Evolutionary conservation across 1,140 invertebrate genomes (phyloP).

Genomic region (Chironomus striatipennis): DNA sequence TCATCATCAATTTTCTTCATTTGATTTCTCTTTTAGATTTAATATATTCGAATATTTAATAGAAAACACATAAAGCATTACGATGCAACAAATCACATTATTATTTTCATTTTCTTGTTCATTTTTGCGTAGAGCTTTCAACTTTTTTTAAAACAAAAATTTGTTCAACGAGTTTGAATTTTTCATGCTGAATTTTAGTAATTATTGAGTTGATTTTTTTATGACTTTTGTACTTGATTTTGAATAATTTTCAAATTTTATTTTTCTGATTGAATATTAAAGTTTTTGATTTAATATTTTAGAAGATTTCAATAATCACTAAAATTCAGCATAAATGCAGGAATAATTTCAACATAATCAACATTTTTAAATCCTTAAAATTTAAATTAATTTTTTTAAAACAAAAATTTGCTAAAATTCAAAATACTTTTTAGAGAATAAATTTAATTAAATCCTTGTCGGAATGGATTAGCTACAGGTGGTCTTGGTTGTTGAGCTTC

Average conservation of each 20-base stretch:
- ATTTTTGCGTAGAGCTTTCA: not conserved
- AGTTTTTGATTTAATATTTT: too few species aligned
- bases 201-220: too few species aligned
- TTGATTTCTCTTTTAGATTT: slow-evolving; percentile 37
- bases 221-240: too few species aligned
- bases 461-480: slow-evolving; percentile 45
- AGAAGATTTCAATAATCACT: too few species aligned
- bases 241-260: too few species aligned
- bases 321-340: too few species aligned
- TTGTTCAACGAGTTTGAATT: not conserved
- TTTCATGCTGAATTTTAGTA: slow-evolving; percentile 30
- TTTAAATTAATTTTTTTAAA: too few species aligned
- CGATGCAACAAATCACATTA: slow-evolving; percentile 26
- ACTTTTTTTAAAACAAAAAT: not conserved
- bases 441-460: slow-evolving; percentile 44
- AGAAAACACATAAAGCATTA: slow-evolving; percentile 39
- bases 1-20: not conserved
- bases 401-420: too few species aligned
- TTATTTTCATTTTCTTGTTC: not conserved
- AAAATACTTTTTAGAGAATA: too few species aligned
- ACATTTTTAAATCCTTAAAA: too few species aligned
- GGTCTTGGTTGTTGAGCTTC: slow-evolving; percentile 39
- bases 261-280: too few species aligned
- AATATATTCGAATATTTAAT: slow-evolving; percentile 42
- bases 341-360: too few species aligned